phyloP scores from a whole-genome alignment of 2,113 vertebrate species.

The Solenodon paradoxus region DNA sequence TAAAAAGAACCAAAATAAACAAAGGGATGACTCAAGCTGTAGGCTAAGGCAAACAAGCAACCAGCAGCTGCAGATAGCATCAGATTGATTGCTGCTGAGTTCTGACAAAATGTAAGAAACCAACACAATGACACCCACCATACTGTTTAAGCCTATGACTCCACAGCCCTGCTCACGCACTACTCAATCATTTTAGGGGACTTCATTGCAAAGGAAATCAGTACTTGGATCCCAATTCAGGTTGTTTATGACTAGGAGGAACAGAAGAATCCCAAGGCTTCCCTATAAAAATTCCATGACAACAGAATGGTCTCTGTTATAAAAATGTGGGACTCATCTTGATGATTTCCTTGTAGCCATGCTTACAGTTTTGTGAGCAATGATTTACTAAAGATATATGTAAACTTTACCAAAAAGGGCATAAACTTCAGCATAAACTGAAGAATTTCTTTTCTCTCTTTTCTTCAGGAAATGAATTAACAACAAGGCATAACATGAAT shows the following conservation, averaged over 20 bases:
- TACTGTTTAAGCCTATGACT: not conserved
- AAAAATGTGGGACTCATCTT: not conserved
- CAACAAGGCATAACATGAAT: not conserved
- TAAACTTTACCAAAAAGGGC: not conserved
- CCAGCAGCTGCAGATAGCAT: constrained; percentile 22
- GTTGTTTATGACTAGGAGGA: not conserved
- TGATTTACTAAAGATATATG: not conserved
- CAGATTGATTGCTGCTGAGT: constrained; percentile 20
- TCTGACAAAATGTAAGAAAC: constrained; percentile 1
- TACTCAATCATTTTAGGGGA: not conserved
- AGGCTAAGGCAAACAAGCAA: constrained; percentile 57
- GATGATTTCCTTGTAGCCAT: not conserved
- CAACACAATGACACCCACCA: not conserved
- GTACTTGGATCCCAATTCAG: not conserved
- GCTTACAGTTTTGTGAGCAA: constrained; percentile 6
- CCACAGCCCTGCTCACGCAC: not conserved
- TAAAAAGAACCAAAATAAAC: constrained; percentile 66
- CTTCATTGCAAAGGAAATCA: not conserved
- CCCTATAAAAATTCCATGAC: not conserved
- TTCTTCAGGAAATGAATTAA: not conserved
- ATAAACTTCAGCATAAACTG: not conserved
- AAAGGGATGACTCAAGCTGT: constrained; percentile 42
- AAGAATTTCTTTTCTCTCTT: not conserved
- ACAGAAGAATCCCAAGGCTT: not conserved
- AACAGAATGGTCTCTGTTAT: not conserved